A percentile compares a stretch with the other conserved stretches of the same genome.
These are phyloP conservation scores for Heterochromis multidens DNA, from an alignment of 2,113 vertebrate species.

Conservation along the genomic window DNA sequence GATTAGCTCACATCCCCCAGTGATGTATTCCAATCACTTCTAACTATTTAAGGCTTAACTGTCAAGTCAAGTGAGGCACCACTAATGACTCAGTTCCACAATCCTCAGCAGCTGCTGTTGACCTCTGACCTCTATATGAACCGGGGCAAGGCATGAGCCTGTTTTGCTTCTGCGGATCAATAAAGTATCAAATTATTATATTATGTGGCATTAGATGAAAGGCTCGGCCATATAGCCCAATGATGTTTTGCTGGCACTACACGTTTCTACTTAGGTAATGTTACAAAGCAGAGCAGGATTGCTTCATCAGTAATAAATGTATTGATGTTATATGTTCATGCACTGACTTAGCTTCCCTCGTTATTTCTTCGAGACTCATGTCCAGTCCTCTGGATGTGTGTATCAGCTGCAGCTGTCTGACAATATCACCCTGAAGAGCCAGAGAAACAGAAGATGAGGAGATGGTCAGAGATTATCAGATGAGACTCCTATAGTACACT, in stretches of 20 bases:
- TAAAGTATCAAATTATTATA: slow-evolving; percentile 31
- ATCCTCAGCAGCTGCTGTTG: not conserved
- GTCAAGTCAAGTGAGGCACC: not conserved
- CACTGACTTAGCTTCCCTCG: not conserved
- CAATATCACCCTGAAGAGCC: not conserved
- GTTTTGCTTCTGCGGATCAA: slow-evolving; percentile 11
- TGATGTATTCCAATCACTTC: too few relatives aligned
- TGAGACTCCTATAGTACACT: not conserved
- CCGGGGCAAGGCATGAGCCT: not conserved
- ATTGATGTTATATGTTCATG: not conserved
- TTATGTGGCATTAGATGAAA: slow-evolving; percentile 37
- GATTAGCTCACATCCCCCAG: not conserved
- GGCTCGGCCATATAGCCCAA: not conserved
- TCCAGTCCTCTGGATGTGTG: not conserved
- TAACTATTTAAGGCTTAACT: too few relatives aligned
- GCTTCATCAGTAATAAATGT: not conserved
- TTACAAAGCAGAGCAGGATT: slow-evolving; percentile 23
- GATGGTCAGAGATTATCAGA: not conserved
- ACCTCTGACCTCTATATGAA: slow-evolving; percentile 14
- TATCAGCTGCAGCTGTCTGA: not conserved
- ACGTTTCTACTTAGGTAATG: slow-evolving; percentile 21
- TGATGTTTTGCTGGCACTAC: slow-evolving; percentile 18
- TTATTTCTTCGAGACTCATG: not conserved
- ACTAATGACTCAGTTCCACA: not conserved
- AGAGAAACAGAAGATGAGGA: not conserved